Conservation (phyloP, 2,113 vertebrate species). For the Cinclus cinclus region DNA sequence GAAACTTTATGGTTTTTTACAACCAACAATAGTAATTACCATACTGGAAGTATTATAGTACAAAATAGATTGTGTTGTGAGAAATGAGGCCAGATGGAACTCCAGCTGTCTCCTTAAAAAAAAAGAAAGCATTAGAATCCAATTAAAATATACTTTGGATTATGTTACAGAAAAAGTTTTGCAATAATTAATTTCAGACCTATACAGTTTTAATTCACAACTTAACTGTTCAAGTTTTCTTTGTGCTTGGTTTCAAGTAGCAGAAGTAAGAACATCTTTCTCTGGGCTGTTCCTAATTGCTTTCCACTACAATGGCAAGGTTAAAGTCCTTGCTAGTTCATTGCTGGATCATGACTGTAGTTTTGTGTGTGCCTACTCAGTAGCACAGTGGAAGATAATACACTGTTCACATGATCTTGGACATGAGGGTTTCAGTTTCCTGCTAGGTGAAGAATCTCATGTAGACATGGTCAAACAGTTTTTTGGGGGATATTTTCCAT, state of each 20-base stretch:
- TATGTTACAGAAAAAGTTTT: constrained; percentile 41
- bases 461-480: not conserved
- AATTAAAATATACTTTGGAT: constrained; percentile 61
- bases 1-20: not conserved
- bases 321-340: not conserved
- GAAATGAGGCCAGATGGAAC: constrained; percentile 61
- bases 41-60: constrained; percentile 43
- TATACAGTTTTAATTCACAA: not conserved
- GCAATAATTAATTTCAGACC: constrained; percentile 54
- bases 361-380: not conserved
- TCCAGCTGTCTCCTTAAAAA: constrained; percentile 59
- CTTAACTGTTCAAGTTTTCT: not conserved
- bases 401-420: not conserved
- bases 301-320: not conserved
- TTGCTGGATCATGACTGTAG: not conserved
- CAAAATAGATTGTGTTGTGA: constrained; percentile 39
- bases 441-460: not conserved
- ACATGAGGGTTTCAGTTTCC: not conserved
- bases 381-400: not conserved
- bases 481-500: not conserved
- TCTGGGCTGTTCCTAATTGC: not conserved
- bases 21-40: constrained; percentile 3
- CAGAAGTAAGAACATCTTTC: not conserved
- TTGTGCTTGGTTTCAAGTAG: constrained; percentile 45
- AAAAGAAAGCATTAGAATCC: constrained; percentile 50